phyloP scores from a whole-genome alignment of 1,140 invertebrate genomes.

The Drosophila asahinai region DNA sequence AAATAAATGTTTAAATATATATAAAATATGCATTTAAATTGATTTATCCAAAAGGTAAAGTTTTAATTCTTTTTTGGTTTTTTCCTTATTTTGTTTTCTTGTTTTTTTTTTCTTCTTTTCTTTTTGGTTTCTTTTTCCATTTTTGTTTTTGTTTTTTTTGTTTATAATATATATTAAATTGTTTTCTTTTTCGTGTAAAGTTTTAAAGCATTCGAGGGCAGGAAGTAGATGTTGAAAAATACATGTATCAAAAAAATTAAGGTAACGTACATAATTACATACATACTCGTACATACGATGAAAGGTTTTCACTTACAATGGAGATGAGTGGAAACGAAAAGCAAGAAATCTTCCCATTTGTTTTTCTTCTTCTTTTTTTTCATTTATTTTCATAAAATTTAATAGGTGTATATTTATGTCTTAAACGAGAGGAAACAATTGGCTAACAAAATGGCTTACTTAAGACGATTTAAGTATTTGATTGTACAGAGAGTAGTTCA shows the following conservation, averaged over 20 bases:
- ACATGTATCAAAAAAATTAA: conserved; percentile 80
- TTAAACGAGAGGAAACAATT: conserved; percentile 39
- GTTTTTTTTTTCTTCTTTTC: conserved; percentile 27
- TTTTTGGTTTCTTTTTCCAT: conserved; percentile 31
- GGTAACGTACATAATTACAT: conserved; percentile 72
- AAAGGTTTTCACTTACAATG: conserved; percentile 49
- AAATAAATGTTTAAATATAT: conserved; percentile 82
- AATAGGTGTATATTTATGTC: conserved; percentile 20
- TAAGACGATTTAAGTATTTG: conserved; percentile 48
- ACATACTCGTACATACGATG: conserved; percentile 49
- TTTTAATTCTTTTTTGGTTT: conserved; percentile 67
- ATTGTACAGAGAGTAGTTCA: conserved; percentile 44
- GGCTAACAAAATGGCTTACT: conserved; percentile 35
- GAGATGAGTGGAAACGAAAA: conserved; percentile 39
- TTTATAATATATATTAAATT: conserved; percentile 57
- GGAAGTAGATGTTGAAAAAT: conserved; percentile 83
- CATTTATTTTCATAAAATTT: conserved; percentile 16
- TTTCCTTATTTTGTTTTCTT: conserved; percentile 43
- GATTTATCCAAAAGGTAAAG: conserved; percentile 82
- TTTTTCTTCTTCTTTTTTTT: conserved; percentile 10
- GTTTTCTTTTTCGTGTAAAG: conserved; percentile 72
- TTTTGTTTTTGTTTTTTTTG: conserved; percentile 30
- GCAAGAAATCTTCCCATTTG: conserved; percentile 37
- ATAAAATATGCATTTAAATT: conserved; percentile 81
- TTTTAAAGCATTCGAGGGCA: conserved; percentile 82